Conservation (phyloP, 2,888 invertebrate genomes). For the Tachina lurida region DNA sequence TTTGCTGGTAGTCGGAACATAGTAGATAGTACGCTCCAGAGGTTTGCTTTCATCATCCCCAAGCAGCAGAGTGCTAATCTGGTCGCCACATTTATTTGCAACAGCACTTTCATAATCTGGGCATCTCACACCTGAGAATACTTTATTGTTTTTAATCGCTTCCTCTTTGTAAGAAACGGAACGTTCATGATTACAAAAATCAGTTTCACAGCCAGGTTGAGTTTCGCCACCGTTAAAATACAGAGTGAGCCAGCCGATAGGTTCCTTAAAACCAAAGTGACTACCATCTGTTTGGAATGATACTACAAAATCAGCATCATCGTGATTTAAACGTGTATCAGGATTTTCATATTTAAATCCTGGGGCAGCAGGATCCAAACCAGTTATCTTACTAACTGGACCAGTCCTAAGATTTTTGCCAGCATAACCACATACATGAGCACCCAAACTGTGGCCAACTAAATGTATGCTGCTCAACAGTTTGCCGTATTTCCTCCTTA, state of each 20-base stretch:
- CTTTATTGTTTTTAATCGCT: too few relatives aligned
- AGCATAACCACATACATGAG: constrained; percentile 85
- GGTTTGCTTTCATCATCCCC: too few relatives aligned
- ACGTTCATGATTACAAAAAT: constrained; percentile 76
- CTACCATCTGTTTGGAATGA: constrained; percentile 80
- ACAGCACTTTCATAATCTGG: too few relatives aligned
- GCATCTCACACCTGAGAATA: too few relatives aligned
- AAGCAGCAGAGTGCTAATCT: too few relatives aligned
- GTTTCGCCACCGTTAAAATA: constrained; percentile 84
- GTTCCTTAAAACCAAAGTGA: constrained; percentile 77
- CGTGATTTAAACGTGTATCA: constrained; percentile 74
- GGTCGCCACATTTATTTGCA: too few relatives aligned
- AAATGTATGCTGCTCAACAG: constrained; percentile 83
- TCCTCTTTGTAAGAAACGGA: not conserved
- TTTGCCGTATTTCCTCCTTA: constrained; percentile 84
- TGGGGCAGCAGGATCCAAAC: constrained; percentile 80
- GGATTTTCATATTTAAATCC: constrained; percentile 75
- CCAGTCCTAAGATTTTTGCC: constrained; percentile 85
- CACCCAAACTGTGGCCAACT: constrained; percentile 86
- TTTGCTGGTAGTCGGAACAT: too few relatives aligned
- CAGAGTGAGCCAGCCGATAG: constrained; percentile 83
- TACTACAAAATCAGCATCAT: constrained; percentile 80
- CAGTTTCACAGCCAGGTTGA: constrained; percentile 83
- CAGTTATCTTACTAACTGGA: constrained; percentile 85
- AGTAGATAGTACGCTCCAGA: too few relatives aligned